phyloP scores from a whole-genome alignment of 2,113 vertebrate species.

The Tricholaema leucomelas region DNA sequence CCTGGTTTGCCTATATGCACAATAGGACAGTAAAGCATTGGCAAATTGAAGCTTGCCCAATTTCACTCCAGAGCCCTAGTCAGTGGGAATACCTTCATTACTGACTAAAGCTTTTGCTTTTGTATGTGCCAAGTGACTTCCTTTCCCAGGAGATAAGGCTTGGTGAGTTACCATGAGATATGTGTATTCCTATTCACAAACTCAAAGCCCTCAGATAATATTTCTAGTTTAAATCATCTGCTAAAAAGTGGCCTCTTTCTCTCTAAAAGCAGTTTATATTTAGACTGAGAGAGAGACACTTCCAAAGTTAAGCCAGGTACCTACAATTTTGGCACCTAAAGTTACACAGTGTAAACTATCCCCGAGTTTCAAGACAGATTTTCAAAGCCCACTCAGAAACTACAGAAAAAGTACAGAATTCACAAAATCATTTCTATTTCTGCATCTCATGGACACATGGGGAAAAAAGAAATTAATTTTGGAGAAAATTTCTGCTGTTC shows the following conservation, averaged over 20 bases:
- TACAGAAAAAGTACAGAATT: not conserved
- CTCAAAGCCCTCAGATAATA: not conserved
- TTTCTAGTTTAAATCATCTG: not conserved
- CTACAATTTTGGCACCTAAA: not conserved
- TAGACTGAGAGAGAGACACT: not conserved
- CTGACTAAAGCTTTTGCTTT: not conserved
- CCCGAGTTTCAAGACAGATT: not conserved
- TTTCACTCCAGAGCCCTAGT: not conserved
- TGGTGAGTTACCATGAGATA: not conserved
- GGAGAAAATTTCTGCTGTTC: not conserved
- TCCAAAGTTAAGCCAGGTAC: not conserved
- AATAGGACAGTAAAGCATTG: not conserved
- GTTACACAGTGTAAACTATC: not conserved
- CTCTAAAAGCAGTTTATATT: not conserved
- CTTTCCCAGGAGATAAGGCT: not conserved
- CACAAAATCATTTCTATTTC: not conserved
- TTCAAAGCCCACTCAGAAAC: not conserved
- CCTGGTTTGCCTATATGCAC: not conserved
- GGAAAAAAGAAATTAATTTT: not conserved
- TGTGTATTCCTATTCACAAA: not conserved
- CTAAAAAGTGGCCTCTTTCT: not conserved
- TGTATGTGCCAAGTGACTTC: not conserved
- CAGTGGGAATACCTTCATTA: not conserved
- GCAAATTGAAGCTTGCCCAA: rapidly evolving
- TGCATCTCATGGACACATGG: not conserved